These are phyloP conservation scores for Encarsia formosa DNA, from an alignment of 2,888 invertebrate species.

Conservation along the genomic window DNA sequence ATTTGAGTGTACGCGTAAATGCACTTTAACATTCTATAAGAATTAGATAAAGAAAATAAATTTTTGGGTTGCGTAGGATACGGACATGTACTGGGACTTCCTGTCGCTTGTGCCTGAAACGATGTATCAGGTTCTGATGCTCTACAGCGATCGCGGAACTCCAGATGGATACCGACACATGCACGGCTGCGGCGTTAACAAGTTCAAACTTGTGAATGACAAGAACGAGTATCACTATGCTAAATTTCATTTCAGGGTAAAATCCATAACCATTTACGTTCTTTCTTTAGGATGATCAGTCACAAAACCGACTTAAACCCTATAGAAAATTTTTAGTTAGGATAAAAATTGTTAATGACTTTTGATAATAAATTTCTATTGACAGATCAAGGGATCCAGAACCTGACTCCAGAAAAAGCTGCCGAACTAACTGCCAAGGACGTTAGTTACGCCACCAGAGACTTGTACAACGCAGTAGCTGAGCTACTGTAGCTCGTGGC, in stretches of 20 bases:
- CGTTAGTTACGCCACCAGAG: slow-evolving; percentile 85
- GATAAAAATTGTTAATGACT: no score
- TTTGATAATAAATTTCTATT: background rate
- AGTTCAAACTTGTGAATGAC: slow-evolving; percentile 83
- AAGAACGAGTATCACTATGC: slow-evolving; percentile 74
- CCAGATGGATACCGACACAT: slow-evolving; percentile 90
- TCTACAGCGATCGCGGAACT: slow-evolving; percentile 89
- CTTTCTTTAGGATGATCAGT: background rate
- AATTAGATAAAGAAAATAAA: background rate
- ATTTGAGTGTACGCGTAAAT: no score
- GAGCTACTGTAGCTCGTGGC: slow-evolving; percentile 71
- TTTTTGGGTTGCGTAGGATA: slow-evolving; percentile 57
- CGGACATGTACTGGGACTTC: slow-evolving; percentile 97
- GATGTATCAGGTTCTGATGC: slow-evolving; percentile 76
- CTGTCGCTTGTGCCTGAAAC: slow-evolving; percentile 82
- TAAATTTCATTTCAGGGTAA: slow-evolving; percentile 86
- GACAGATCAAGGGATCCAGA: slow-evolving; percentile 87
- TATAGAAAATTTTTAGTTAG: no score
- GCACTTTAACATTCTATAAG: no score
- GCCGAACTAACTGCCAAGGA: slow-evolving; percentile 68
- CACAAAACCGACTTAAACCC: no score
- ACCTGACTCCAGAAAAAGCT: slow-evolving; percentile 67
- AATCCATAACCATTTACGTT: background rate
- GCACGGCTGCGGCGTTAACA: slow-evolving; percentile 95
- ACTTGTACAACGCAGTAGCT: slow-evolving; percentile 89